Evolutionary conservation across 1,140 invertebrate genomes (phyloP), one percentile per base, ranked within the genome.

Genomic region (Drosophila serrata): DNA sequence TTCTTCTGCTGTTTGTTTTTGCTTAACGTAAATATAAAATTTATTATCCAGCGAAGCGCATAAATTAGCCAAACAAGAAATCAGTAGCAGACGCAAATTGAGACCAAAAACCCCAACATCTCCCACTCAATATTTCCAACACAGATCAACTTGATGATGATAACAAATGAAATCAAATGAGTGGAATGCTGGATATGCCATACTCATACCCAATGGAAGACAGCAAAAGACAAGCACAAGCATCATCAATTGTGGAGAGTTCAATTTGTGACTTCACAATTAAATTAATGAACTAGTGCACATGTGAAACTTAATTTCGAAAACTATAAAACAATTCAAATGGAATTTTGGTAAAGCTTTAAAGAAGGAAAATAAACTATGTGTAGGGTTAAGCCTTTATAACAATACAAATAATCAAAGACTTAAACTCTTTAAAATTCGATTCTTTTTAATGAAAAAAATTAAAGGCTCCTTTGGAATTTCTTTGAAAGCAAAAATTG

Each of bases 1-100:
- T n/a, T n/a, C n/a, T n/a, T n/a, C n/a, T n/a, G n/a, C n/a, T n/a
- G n/a, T 86, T 77, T 64, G 61, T 84, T 77, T 88, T 88, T 84
- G 68, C 68, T 73, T 56, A 90, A 90, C 86, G 81, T 86, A 81
- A 85, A 90, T 90, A 85, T 81, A 90, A 90, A 90, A 90, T 90
- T 90, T 90, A 90, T 90, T 90, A 90, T 90, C 85, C 67, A 74
- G 64, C 64, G 75, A 58, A 81, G 51, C 70, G 75, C 78, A 90
- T 90, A 90, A 90, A 90, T 90, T 90, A 90, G 70, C 61, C 65
- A 75, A 65, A 76, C 33, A 43, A 76, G 74, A 77, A 84, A 80
- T 87, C 84, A 87, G 81, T 67, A 72, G 56, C 76, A 77, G 77
- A 64, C 61, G 37, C 56, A 79, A 78, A 70, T 63, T 72, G 68